Base-by-base conservation (phyloP, 2,888 invertebrate species). In the Sinelater perroti region DNA sequence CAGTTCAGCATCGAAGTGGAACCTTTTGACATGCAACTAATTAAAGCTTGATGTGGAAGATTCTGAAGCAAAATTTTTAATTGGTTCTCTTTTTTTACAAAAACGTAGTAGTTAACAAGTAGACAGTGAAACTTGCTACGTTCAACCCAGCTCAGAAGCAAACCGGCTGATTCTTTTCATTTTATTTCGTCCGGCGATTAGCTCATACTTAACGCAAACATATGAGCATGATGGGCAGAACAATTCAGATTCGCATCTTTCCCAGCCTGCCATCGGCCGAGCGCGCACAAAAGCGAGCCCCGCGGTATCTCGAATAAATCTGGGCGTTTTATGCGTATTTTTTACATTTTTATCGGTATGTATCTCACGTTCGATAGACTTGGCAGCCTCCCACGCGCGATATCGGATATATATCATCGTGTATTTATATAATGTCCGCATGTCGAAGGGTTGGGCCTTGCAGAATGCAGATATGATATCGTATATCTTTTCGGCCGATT, bases 331-430 rank as follows among this genome's bases (percentile, higher is more conserved):
- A 66, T 67, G 64, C 66, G 65, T 66, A 70, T 70, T 72, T 70
- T 64, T 69, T 66, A 66, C 62, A 67, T 70, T 69, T 71, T 72
- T 71, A 70, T 69, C 69, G 63, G 57, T 58, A 68, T 71, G 66
- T 69, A 72, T 72, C 72, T 72, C 71, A 71, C 70, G 71, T 71
- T 71, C 72, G 70, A 72, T 73, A 72, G 66, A 66, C 71, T 70
- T 70, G 69, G 69, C 70, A 70, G 68, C 69, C 71, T 68, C 71
- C 72, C 68, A 71, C 72, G 64, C 67, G 61, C 58, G 67, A 67
- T 73, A 72, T 71, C 72, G 64, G 65, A 63, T 62, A 72, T 72
- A 71, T 69, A 73, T 73, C 72, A 72, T 67, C 70, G 60, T 70
- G 70, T 69, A 71, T 71, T 72, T 72, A 71, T 72, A 71, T 70